Conservation (phyloP, 1,140 invertebrate species). For the Teleopsis dalmanni region DNA sequence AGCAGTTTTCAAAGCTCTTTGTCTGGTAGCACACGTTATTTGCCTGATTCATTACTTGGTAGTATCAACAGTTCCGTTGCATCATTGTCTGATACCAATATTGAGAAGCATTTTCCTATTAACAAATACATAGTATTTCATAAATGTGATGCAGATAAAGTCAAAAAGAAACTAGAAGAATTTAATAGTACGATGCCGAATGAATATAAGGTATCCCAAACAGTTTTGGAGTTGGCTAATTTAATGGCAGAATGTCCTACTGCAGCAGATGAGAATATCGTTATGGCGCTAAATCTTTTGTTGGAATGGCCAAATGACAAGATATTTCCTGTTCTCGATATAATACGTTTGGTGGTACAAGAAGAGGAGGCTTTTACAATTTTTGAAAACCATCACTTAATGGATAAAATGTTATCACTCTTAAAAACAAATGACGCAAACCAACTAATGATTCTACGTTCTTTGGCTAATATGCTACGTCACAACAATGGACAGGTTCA, state of each 20-base stretch:
- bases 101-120: conserved; percentile 36
- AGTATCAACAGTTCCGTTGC: no score
- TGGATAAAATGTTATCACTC: conserved; percentile 40
- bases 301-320: conserved; percentile 72
- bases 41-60: no score
- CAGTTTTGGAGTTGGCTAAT: conserved; percentile 54
- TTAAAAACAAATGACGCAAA: conserved; percentile 55
- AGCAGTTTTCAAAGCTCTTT: no score
- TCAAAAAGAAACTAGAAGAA: conserved; percentile 56
- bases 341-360: conserved; percentile 69
- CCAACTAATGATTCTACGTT: conserved; percentile 68
- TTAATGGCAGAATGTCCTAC: conserved; percentile 47
- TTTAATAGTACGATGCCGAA: conserved; percentile 59
- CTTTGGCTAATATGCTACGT: conserved; percentile 68
- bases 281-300: conserved; percentile 57
- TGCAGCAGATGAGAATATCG: conserved; percentile 42
- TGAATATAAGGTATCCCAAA: conserved; percentile 47
- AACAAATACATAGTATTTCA: conserved; percentile 45
- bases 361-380: conserved; percentile 53
- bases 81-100: no score
- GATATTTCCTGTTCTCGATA: conserved; percentile 80
- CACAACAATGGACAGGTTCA: conserved; percentile 56
- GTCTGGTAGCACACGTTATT: no score
- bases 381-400: conserved; percentile 49
- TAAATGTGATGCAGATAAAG: conserved; percentile 45